Conservation (phyloP, 2,888 invertebrate genomes). For the Penaeus monodon region DNA sequence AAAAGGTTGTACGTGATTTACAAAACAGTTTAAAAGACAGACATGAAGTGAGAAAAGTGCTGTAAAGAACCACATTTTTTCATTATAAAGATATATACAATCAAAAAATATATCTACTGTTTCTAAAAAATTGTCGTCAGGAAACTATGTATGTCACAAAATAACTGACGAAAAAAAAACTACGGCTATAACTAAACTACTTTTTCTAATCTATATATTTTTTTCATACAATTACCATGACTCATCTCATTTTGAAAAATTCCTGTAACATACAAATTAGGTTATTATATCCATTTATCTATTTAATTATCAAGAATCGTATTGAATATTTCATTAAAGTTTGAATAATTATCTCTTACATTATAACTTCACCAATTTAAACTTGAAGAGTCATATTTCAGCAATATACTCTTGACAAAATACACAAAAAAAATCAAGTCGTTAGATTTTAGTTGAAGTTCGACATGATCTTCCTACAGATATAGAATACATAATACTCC, state of each 20-base stretch:
- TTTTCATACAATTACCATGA: slow-evolving; percentile 40
- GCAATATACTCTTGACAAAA: no score
- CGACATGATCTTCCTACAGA: not conserved
- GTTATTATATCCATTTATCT: slow-evolving; percentile 12
- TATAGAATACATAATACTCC: not conserved
- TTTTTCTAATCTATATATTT: slow-evolving; percentile 9
- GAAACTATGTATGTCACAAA: slow-evolving; percentile 8
- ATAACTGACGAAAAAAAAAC: not conserved
- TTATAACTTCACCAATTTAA: no score
- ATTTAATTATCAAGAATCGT: no score
- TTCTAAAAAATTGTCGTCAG: not conserved
- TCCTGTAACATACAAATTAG: slow-evolving; percentile 45
- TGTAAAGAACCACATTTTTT: slow-evolving; percentile 26
- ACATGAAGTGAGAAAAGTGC: slow-evolving; percentile 4
- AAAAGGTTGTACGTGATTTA: no score
- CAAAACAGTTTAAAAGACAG: no score
- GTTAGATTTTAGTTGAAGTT: no score
- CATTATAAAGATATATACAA: slow-evolving; percentile 18
- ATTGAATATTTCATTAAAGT: no score
- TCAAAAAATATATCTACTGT: not conserved
- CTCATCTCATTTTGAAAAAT: slow-evolving; percentile 46
- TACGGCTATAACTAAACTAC: slow-evolving; percentile 15
- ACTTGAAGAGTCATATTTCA: no score
- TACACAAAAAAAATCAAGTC: no score
- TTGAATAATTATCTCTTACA: no score